These are phyloP conservation scores for Sorex araneus DNA, from an alignment of 2,113 vertebrate genomes.

Conservation along the genomic window DNA sequence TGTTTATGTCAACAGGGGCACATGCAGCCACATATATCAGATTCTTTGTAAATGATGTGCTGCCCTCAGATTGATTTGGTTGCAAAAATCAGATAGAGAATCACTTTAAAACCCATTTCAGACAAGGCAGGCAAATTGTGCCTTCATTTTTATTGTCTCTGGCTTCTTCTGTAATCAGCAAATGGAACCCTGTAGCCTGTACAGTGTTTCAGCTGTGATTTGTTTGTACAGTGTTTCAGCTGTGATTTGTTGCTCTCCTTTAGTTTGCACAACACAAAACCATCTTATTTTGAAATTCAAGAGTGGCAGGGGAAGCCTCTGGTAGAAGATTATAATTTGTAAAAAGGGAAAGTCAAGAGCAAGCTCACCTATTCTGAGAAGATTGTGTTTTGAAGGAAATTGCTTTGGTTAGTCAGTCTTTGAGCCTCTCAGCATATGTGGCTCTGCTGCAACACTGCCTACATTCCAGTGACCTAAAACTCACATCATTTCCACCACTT, in stretches of 20 bases:
- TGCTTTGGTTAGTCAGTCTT: slow-evolving; percentile 50
- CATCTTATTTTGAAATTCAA: slow-evolving; percentile 73
- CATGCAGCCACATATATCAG: slow-evolving; percentile 25
- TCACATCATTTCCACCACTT: slow-evolving; percentile 23
- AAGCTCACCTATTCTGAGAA: slow-evolving; percentile 68
- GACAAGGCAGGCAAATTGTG: slow-evolving; percentile 74
- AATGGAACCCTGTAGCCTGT: slow-evolving; percentile 54
- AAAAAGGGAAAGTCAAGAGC: slow-evolving; percentile 66
- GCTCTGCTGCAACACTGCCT: background rate
- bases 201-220: slow-evolving; percentile 34
- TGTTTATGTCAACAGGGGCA: background rate
- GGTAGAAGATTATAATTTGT: slow-evolving; percentile 74
- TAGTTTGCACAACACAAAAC: slow-evolving; percentile 72
- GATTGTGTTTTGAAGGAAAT: slow-evolving; percentile 8
- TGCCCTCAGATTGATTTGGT: slow-evolving; percentile 75
- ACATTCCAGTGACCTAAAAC: slow-evolving; percentile 70
- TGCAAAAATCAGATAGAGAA: slow-evolving; percentile 80
- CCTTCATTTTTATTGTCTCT: slow-evolving; percentile 73
- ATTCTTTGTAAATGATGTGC: slow-evolving; percentile 67
- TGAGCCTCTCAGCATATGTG: background rate
- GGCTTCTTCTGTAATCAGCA: slow-evolving; percentile 77
- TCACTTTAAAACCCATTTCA: slow-evolving; percentile 73
- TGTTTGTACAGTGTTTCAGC: slow-evolving; percentile 34
- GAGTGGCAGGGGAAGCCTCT: slow-evolving; percentile 44
- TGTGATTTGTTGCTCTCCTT: slow-evolving; percentile 61